A percentile compares a stretch with the other conserved stretches of the same genome.
phyloP scores from a whole-genome alignment of 2,797 vertebrate species.

The Bradypus variegatus region DNA sequence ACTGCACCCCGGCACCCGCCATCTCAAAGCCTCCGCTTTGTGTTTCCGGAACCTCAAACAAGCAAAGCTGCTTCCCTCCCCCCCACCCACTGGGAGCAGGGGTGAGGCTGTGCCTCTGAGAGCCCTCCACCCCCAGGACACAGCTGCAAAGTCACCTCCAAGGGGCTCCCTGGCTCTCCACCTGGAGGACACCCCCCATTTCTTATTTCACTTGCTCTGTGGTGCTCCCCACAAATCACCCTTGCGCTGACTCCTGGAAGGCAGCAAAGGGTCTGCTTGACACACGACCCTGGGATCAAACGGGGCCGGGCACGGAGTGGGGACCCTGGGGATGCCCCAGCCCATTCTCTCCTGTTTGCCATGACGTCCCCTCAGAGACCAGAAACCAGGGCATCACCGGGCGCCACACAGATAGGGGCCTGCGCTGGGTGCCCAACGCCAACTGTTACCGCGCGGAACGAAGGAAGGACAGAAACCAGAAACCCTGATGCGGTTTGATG shows the following conservation, averaged over 20 bases:
- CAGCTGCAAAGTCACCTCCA: background rate
- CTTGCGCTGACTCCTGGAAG: too few species aligned
- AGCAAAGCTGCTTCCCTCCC: background rate
- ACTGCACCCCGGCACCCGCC: too few species aligned
- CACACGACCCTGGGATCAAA: rapidly evolving
- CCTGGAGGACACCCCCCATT: background rate
- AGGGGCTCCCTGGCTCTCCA: too few species aligned
- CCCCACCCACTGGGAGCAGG: too few species aligned
- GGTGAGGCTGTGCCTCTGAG: background rate
- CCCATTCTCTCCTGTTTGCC: background rate
- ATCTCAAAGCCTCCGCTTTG: too few species aligned
- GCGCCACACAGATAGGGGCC: background rate
- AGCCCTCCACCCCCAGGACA: too few species aligned
- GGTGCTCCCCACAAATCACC: too few species aligned
- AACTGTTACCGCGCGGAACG: rapidly evolving
- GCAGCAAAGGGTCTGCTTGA: too few species aligned
- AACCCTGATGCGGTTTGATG: background rate
- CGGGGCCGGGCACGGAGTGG: background rate
- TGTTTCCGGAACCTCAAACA: background rate
- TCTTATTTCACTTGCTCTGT: background rate
- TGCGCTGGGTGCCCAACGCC: background rate
- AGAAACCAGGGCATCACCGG: rapidly evolving
- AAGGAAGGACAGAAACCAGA: background rate
- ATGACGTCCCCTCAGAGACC: background rate
- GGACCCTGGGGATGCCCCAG: background rate